phyloP scores from a whole-genome alignment of 2,797 vertebrate species.

The Garrulus glandarius region DNA sequence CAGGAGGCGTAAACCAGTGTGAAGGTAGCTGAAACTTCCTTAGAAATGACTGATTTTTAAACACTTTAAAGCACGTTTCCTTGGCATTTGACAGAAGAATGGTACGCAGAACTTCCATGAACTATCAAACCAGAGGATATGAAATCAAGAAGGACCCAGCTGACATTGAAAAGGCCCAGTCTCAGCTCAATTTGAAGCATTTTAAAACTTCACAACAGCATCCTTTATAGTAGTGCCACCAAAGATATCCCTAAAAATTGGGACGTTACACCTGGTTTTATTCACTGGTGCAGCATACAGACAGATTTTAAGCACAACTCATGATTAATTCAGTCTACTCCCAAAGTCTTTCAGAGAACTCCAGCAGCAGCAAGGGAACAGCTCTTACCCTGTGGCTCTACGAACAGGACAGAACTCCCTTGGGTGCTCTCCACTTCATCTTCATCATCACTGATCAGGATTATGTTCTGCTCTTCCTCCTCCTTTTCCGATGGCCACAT shows the following conservation, averaged over 20 bases:
- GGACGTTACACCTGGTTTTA: not conserved
- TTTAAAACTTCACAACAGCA: not conserved
- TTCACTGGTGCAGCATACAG: not conserved
- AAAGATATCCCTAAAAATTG: not conserved
- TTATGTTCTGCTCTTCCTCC: not conserved
- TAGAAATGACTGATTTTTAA: not conserved
- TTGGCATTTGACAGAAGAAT: not conserved
- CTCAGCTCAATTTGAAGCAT: not conserved
- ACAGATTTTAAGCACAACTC: rapidly evolving
- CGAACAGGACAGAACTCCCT: conserved; percentile 6
- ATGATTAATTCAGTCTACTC: not conserved
- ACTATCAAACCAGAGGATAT: not conserved
- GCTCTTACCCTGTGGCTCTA: conserved; percentile 1
- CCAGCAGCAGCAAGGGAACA: rapidly evolving
- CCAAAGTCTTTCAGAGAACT: not conserved
- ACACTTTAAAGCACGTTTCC: not conserved
- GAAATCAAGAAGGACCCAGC: not conserved
- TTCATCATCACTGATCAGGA: conserved; percentile 49
- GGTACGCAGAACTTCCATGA: rapidly evolving
- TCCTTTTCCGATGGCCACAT: not conserved
- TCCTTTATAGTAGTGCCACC: rapidly evolving
- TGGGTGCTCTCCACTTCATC: not conserved
- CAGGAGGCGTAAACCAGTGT: rapidly evolving
- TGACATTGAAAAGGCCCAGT: not conserved
- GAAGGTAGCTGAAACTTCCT: not conserved